Evolutionary conservation across 2,113 vertebrate genomes (phyloP), one percentile per base, ranked within the genome.

Genomic region (Peromyscus polionotus): DNA sequence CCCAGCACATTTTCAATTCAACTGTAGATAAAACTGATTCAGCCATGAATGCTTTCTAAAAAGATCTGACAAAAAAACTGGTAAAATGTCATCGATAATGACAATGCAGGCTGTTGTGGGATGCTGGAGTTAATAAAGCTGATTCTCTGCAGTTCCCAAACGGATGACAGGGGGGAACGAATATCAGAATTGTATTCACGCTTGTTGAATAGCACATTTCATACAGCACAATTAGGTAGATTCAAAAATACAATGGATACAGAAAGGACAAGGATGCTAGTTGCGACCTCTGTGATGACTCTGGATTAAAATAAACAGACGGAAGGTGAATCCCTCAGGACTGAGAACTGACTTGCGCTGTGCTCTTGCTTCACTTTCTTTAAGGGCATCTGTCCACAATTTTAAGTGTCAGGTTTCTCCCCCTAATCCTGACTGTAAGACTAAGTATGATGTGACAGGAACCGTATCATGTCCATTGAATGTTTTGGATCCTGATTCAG

Each of bases 11-110:
- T 97, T 95, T 93, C 96, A 92, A 96, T 96, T 97, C 87, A 96
- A 81, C 86, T 83, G 86, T 83, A 96, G 94, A 94, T 97, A 95
- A 96, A 97, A 97, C 79, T 88, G 96, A 96, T 90, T 97, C 91
- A 95, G 59, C 70, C 86, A 72, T 95, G 95, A 97, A 97, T 92
- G 92, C 91, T 91, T 96, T 96, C 87, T 96, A 79, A 97, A 96
- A 97, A 80, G 88, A 36, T 61, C 65, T 90, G 67, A 16, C 59
- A 67, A 36, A 79, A 93, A 75, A 85, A 72, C 39, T 75, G 1
- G 14, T n/a, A 95, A 96, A 97, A 95, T 96, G 90, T 95, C 97
- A 95, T 45, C 87, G 87, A 93, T 92, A 96, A 97, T 93, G 80
- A 98, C 86, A 88, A 91, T 90, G 86, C 26, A 57, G 89, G n/a